Evolutionary conservation across 2,888 invertebrate genomes (phyloP).

Genomic region (Oscheius sp.): DNA sequence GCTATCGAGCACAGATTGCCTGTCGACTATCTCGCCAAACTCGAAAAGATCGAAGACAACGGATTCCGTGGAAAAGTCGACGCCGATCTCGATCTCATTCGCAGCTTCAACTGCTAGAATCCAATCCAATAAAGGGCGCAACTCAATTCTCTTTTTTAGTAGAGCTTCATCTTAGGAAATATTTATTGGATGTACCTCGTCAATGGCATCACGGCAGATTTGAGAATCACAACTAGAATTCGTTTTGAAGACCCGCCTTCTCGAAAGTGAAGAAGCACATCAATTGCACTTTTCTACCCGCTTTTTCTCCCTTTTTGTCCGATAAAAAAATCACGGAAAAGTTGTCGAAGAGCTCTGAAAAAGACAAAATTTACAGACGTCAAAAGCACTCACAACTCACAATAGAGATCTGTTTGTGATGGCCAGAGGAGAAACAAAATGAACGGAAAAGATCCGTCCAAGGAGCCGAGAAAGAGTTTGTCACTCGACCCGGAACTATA

Average conservation of each 20-base stretch:
- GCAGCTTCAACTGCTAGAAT: background rate
- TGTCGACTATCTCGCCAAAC: constrained; percentile 5
- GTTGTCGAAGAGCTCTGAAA: constrained; percentile 55
- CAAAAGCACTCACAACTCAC: constrained; percentile 39
- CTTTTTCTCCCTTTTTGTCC: background rate
- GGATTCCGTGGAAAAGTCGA: constrained; percentile 1
- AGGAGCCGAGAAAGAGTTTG: background rate
- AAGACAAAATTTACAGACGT: no score
- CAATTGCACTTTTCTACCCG: constrained; percentile 7
- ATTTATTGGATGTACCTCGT: background rate
- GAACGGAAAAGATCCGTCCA: background rate
- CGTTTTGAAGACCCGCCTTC: background rate
- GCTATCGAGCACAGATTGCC: constrained; percentile 9
- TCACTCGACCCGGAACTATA: constrained; percentile 50
- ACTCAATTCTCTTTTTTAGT: background rate
- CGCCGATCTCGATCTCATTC: background rate
- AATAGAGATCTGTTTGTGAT: constrained; percentile 56
- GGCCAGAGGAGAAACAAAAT: constrained; percentile 28
- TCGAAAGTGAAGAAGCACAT: background rate
- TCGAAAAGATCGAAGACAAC: constrained; percentile 3
- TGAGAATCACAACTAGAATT: background rate
- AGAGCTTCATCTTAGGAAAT: background rate
- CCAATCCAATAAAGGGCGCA: background rate
- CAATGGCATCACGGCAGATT: background rate
- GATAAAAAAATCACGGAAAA: constrained; percentile 33